Evolutionary conservation across 2,797 vertebrate genomes (phyloP).

Genomic region (Alca torda): DNA sequence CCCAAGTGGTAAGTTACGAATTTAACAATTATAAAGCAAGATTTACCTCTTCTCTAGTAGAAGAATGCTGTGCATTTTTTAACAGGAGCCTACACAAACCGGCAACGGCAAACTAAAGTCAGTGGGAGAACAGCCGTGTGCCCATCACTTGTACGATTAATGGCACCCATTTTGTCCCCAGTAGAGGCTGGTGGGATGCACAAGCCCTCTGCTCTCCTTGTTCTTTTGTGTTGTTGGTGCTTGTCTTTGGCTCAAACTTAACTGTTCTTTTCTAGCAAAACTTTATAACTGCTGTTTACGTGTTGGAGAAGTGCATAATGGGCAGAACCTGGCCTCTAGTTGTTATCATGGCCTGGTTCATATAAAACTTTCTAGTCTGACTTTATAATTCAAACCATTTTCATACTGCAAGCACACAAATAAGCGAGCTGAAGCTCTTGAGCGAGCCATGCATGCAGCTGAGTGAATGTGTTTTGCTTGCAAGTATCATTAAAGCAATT

Average conservation of each 20-base stretch:
- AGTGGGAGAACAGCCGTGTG: not conserved
- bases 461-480: slow-evolving; percentile 38
- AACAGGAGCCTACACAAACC: not conserved
- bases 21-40: not conserved
- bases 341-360: not conserved
- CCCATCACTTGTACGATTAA: not conserved
- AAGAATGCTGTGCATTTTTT: not conserved
- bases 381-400: slow-evolving; percentile 48
- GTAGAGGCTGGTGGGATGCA: not conserved
- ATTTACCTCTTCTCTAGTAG: not conserved
- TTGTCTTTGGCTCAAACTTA: not conserved
- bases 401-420: not conserved
- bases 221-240: not conserved
- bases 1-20: not conserved
- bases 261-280: not conserved
- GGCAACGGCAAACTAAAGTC: not conserved
- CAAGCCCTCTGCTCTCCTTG: not conserved
- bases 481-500: slow-evolving; percentile 63
- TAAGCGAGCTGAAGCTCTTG: not conserved
- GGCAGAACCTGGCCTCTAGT: not conserved
- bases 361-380: slow-evolving; percentile 7
- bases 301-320: not conserved
- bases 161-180: not conserved
- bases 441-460: not conserved
- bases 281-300: not conserved